phyloP scores from a whole-genome alignment of 1,140 invertebrate genomes.

The Oedothorax gibbosus region DNA sequence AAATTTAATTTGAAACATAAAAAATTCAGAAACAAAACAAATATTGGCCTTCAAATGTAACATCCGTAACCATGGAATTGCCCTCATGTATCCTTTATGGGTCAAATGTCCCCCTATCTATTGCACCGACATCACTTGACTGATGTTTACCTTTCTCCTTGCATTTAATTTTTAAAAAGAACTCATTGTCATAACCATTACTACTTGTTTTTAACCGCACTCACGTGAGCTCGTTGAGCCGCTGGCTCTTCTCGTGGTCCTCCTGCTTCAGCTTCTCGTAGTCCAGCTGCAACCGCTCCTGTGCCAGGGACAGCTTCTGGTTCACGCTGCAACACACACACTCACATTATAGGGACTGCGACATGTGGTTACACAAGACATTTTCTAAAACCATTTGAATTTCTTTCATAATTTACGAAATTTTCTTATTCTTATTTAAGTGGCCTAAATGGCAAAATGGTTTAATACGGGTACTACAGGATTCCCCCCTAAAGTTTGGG shows the following conservation, averaged over 20 bases:
- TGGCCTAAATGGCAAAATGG: background rate
- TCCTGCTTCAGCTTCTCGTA: conserved; percentile 96
- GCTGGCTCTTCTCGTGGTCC: conserved; percentile 92
- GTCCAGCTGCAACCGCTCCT: conserved; percentile 93
- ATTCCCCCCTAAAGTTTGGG: too few species aligned
- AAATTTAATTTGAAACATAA: too few species aligned
- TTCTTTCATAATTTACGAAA: background rate
- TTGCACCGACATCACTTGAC: too few species aligned
- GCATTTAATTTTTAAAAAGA: too few species aligned
- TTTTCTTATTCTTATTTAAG: background rate
- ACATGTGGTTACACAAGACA: background rate
- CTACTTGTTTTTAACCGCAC: background rate
- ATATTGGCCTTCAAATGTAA: too few species aligned
- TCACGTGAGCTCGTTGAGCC: conserved; percentile 89
- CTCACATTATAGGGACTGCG: background rate
- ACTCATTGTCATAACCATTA: too few species aligned
- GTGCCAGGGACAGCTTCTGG: conserved; percentile 91
- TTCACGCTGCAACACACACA: conserved; percentile 73
- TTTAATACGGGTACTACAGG: too few species aligned
- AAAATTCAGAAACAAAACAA: too few species aligned
- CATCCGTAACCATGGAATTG: too few species aligned
- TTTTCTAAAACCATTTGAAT: background rate
- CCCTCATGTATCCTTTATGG: too few species aligned
- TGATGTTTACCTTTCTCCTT: too few species aligned
- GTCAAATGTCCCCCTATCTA: too few species aligned